Conservation (phyloP, 2,888 invertebrate species). For the Hydropsyche betteni region DNA sequence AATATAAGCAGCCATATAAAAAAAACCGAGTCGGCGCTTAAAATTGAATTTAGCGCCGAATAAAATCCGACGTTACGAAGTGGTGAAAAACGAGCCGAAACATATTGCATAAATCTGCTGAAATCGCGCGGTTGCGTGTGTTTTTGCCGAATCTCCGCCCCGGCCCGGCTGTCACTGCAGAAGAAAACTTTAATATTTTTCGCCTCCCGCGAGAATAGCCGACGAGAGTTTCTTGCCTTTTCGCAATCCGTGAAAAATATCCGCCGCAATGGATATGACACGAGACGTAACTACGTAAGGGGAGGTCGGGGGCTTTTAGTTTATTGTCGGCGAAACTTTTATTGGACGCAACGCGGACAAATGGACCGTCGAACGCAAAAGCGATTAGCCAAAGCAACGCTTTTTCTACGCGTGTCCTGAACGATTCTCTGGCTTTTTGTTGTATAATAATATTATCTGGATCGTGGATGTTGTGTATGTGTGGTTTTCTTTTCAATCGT, state of each 20-base stretch:
- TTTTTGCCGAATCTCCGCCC: slow-evolving; percentile 18
- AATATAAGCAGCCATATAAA: too few relatives aligned
- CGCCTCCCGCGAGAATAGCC: slow-evolving; percentile 22
- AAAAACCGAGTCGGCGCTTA: too few relatives aligned
- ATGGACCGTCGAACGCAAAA: slow-evolving; percentile 11
- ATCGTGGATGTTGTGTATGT: too few relatives aligned
- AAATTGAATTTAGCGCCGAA: too few relatives aligned
- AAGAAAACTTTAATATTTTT: slow-evolving; percentile 40
- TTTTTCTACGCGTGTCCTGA: too few relatives aligned
- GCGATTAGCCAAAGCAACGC: slow-evolving; percentile 15
- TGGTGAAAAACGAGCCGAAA: slow-evolving; percentile 28
- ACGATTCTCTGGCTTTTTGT: too few relatives aligned
- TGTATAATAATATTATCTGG: too few relatives aligned
- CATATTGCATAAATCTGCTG: slow-evolving; percentile 32
- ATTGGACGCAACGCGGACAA: slow-evolving; percentile 31
- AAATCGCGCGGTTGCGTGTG: slow-evolving; percentile 27
- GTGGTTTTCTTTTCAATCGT: too few relatives aligned
- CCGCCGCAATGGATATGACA: slow-evolving; percentile 46
- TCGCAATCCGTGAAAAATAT: slow-evolving; percentile 44
- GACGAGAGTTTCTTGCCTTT: slow-evolving; percentile 25
- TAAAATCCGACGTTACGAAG: slow-evolving; percentile 11
- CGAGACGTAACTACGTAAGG: neutral
- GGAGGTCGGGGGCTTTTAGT: slow-evolving; percentile 31
- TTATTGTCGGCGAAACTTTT: slow-evolving; percentile 36
- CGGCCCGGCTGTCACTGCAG: slow-evolving; percentile 30